phyloP scores from a whole-genome alignment of 1,140 invertebrate species.

The Teleopsis dalmanni region DNA sequence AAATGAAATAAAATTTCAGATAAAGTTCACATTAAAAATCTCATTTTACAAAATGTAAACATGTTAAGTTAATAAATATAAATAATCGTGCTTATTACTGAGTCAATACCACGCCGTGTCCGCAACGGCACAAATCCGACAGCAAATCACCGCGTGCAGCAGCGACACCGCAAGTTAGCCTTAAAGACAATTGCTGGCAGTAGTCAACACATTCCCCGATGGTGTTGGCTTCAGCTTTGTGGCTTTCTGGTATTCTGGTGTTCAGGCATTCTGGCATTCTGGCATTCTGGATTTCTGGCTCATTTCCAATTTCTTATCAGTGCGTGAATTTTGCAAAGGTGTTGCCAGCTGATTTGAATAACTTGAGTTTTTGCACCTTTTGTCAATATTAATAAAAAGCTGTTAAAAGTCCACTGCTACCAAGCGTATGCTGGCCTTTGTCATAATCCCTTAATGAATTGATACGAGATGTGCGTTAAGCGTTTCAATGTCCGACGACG shows the following conservation, averaged over 20 bases:
- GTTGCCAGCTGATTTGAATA: conserved; percentile 5
- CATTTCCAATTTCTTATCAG: too few species aligned
- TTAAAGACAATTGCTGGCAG: too few species aligned
- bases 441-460: too few species aligned
- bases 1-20: conserved; percentile 23
- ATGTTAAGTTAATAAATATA: conserved; percentile 45
- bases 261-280: background rate
- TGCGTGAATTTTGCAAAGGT: conserved; percentile 8
- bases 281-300: too few species aligned
- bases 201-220: too few species aligned
- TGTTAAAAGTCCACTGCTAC: conserved; percentile 2
- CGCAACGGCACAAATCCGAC: too few species aligned
- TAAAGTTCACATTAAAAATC: conserved; percentile 45
- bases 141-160: background rate
- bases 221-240: too few species aligned
- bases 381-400: conserved; percentile 6
- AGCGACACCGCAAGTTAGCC: background rate
- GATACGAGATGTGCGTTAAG: too few species aligned
- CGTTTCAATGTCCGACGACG: too few species aligned
- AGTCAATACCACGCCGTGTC: background rate
- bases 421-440: background rate
- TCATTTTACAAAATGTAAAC: conserved; percentile 46
- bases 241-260: too few species aligned
- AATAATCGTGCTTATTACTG: conserved; percentile 42
- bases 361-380: background rate